Base-by-base conservation (phyloP, 2,888 invertebrate genomes). In the Liopterus haemorrhoidalis region DNA sequence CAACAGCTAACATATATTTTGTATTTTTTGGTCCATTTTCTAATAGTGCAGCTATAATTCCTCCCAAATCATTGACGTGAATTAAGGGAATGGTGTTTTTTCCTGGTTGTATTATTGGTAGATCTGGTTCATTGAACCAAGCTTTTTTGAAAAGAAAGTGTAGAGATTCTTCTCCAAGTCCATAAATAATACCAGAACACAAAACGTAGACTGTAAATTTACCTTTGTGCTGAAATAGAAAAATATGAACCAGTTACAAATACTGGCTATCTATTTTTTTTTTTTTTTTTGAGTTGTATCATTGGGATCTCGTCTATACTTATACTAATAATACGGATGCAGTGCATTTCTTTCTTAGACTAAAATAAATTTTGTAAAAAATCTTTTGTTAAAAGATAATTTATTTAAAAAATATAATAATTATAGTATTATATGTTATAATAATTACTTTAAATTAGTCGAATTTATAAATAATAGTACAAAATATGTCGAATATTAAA, bases 141-240 rank as follows among this genome's bases (percentile, higher is more conserved):
- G 78, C 76, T 57, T 76, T 71, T 67, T 79, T 81, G 59, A 82
- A 83, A 60, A 81, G 73, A 57, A 74, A 76, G 51, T 73, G 75
- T 1, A 84, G 64, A n/a, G 72, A 68, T 25, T 75, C 74, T 57
- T 83, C 76, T 27, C 71, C 73, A 6, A 72, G 74, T 0, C 82
- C 82, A 51, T 82, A 83, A 1, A 76, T 75, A 11, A 78, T 62
- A 2, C 81, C 82, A 8, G 74, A 62, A 30, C 73, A 73, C 16
- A 83, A 61, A n/a, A 82, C 78, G 36, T 69, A 59, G 0, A 71
- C 69, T 54, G 65, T 70, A 31, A 73, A 52, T 52, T 64, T 65
- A 15, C 60, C 56, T 41, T 52, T 57, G 33, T 66, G 56, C 57
- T 64, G 49, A 2, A 50, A 35, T 32, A 51, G 33, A 19, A 39